Evolutionary conservation across 1,140 invertebrate genomes (phyloP).

Genomic region (Calosoma granatense): DNA sequence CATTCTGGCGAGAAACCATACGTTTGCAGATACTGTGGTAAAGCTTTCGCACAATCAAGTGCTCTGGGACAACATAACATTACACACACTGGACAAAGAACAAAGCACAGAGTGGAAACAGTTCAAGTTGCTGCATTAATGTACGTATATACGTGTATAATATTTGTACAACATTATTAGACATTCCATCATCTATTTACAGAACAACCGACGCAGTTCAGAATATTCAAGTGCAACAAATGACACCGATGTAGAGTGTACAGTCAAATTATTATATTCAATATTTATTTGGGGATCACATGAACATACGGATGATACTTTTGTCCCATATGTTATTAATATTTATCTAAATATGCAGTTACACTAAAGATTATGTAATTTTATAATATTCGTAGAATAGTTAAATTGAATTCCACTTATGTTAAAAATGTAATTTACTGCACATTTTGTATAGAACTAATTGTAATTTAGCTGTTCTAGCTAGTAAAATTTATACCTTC

Average conservation of each 20-base stretch:
- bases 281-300: no score
- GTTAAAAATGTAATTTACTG: no score
- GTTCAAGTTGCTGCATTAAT: constrained; percentile 31
- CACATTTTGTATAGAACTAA: no score
- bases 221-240: neutral
- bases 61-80: constrained; percentile 49
- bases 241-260: neutral
- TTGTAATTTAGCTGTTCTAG: no score
- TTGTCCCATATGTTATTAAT: no score
- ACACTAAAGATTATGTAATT: no score
- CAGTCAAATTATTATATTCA: no score
- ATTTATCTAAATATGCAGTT: no score
- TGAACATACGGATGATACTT: no score
- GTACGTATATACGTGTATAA: constrained; percentile 20
- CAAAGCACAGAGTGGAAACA: constrained; percentile 24
- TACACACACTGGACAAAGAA: constrained; percentile 32
- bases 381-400: no score
- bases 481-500: no score
- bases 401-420: no score
- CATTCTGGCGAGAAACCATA: constrained; percentile 61
- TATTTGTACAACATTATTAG: neutral
- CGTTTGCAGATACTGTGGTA: constrained; percentile 70
- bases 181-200: neutral
- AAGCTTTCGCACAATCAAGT: constrained; percentile 53
- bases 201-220: neutral